Conservation (phyloP, 2,113 vertebrate species). For the Prinia subflava region DNA sequence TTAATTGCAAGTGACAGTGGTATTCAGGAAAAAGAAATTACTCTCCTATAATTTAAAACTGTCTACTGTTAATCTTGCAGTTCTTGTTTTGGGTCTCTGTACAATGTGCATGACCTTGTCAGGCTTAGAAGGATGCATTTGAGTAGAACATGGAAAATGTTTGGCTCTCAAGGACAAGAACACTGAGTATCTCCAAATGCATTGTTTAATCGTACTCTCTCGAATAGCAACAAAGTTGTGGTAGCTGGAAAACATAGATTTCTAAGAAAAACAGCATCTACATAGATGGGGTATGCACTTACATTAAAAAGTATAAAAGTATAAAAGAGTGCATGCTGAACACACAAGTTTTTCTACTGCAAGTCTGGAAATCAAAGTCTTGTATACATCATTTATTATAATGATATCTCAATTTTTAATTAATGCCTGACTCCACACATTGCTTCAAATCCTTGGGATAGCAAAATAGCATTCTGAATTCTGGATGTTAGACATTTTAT, state of each 20-base stretch:
- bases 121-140: not conserved
- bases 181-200: not conserved
- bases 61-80: constrained; percentile 20
- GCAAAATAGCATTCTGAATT: not conserved
- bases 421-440: not conserved
- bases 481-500: not conserved
- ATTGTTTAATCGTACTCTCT: not conserved
- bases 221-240: not conserved
- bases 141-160: not conserved
- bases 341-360: not conserved
- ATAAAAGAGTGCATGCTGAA: not conserved
- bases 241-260: not conserved
- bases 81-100: not conserved
- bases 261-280: not conserved
- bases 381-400: not conserved
- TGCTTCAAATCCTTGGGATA: not conserved
- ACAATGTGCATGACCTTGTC: constrained; percentile 9
- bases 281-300: not conserved
- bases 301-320: not conserved
- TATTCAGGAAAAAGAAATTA: constrained; percentile 24
- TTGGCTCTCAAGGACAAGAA: constrained; percentile 11
- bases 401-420: not conserved
- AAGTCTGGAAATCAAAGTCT: not conserved
- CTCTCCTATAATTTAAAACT: constrained; percentile 1
- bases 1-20: constrained; percentile 22